Percentiles rank a stretch among this genome's conserved stretches.
Conservation (phyloP, 1,140 invertebrate genomes). For the Dicyema japonicum region DNA sequence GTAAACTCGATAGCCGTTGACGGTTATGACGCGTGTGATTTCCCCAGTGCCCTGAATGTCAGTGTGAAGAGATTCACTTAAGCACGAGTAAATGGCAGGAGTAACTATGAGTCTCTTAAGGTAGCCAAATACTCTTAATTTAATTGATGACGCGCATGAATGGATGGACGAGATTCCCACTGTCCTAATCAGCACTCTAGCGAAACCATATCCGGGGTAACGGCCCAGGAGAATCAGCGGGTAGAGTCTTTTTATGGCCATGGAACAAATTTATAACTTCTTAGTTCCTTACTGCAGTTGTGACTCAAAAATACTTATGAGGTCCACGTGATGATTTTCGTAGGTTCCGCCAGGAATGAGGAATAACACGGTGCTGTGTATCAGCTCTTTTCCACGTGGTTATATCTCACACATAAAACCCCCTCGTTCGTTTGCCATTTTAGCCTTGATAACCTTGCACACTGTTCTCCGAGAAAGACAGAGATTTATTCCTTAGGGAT, state of each 20-base stretch:
- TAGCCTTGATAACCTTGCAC: constrained; percentile 43
- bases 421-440: constrained; percentile 23
- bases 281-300: constrained; percentile 27
- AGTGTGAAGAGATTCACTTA: no score
- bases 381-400: constrained; percentile 25
- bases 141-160: no score
- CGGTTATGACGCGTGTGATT: no score
- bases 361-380: constrained; percentile 28
- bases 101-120: no score
- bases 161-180: no score
- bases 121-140: no score
- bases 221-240: no score
- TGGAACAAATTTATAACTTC: constrained; percentile 33
- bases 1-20: no score
- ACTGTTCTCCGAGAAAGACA: constrained; percentile 52
- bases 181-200: no score
- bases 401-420: constrained; percentile 20
- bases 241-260: constrained; percentile 44
- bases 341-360: constrained; percentile 32
- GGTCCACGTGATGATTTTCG: constrained; percentile 17
- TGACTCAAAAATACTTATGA: constrained; percentile 54
- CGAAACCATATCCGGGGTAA: no score
- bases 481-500: constrained; percentile 48
- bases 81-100: no score
- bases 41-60: no score